Percentiles rank a stretch among this genome's conserved stretches.
phyloP scores from a whole-genome alignment of 2,888 invertebrate genomes.

The Pseudoips prasinana region DNA sequence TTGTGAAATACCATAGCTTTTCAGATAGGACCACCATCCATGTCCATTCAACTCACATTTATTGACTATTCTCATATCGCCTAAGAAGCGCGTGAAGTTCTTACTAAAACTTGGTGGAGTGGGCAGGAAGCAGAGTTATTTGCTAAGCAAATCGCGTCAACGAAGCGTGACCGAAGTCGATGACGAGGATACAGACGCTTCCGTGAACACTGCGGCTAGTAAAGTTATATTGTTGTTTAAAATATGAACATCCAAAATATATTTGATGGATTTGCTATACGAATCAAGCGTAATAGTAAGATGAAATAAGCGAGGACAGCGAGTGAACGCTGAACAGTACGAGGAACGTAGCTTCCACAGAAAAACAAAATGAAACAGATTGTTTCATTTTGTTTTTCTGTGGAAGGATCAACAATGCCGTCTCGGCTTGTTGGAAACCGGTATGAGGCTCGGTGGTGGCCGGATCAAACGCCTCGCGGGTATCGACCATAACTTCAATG shows the following conservation, averaged over 20 bases:
- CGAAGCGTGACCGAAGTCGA: conserved; percentile 56
- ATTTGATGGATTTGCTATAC: background rate
- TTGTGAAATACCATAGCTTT: too few relatives aligned
- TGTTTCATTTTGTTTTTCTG: conserved; percentile 74
- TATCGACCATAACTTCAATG: conserved; percentile 62
- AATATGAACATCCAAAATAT: conserved; percentile 16
- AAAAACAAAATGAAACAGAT: conserved; percentile 61
- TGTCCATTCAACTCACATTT: too few relatives aligned
- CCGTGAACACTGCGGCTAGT: conserved; percentile 45
- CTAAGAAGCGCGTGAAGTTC: conserved; percentile 27
- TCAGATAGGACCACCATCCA: too few relatives aligned
- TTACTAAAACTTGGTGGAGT: conserved; percentile 28
- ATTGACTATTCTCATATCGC: too few relatives aligned
- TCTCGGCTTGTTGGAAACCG: conserved; percentile 68
- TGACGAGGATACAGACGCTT: conserved; percentile 48
- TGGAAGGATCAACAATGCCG: conserved; percentile 72
- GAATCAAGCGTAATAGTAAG: conserved; percentile 6
- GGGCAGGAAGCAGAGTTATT: conserved; percentile 54
- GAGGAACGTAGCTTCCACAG: conserved; percentile 38
- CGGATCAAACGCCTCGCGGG: conserved; percentile 58
- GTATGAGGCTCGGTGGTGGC: conserved; percentile 60
- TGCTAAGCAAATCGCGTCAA: conserved; percentile 64
- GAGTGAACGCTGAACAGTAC: conserved; percentile 28
- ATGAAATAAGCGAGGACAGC: conserved; percentile 44
- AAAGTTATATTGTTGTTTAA: conserved; percentile 26